These are phyloP conservation scores for Papilio polyxenes DNA, from an alignment of 1,140 invertebrate genomes.

Conservation along the genomic window DNA sequence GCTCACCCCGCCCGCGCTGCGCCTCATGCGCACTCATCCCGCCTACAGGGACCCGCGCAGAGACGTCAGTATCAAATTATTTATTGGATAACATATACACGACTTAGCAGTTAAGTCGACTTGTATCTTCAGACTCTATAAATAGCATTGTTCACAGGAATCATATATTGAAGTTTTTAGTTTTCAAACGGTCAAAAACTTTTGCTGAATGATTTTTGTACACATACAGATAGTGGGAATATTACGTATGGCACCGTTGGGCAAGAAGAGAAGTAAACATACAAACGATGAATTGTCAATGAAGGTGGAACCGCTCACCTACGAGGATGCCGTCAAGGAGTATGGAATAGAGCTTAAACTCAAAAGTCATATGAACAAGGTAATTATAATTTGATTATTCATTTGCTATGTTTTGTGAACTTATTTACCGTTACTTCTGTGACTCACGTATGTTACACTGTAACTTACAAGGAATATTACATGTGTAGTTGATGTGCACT, in stretches of 20 bases:
- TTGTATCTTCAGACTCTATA: background rate
- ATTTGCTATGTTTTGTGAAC: no score
- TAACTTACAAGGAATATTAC: background rate
- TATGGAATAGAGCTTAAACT: constrained; percentile 66
- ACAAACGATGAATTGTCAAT: constrained; percentile 56
- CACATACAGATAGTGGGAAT: constrained; percentile 49
- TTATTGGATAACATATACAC: background rate
- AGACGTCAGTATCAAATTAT: constrained; percentile 35
- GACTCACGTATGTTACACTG: no score
- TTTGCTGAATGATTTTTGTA: constrained; percentile 20
- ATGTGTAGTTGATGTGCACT: background rate
- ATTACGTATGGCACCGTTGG: constrained; percentile 53
- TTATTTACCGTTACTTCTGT: no score
- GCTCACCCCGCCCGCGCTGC: constrained; percentile 53
- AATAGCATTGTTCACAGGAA: background rate
- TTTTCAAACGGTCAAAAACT: background rate
- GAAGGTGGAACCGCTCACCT: constrained; percentile 63
- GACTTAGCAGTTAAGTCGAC: background rate
- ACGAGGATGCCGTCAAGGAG: constrained; percentile 57
- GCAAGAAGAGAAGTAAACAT: constrained; percentile 50
- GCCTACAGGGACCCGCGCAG: constrained; percentile 43
- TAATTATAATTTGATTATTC: constrained; percentile 40
- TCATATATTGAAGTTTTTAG: no score
- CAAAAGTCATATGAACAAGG: constrained; percentile 48
- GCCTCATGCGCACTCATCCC: constrained; percentile 53